These are phyloP conservation scores for Aporophyla nigra DNA, from an alignment of 2,888 invertebrate genomes.

Conservation along the genomic window DNA sequence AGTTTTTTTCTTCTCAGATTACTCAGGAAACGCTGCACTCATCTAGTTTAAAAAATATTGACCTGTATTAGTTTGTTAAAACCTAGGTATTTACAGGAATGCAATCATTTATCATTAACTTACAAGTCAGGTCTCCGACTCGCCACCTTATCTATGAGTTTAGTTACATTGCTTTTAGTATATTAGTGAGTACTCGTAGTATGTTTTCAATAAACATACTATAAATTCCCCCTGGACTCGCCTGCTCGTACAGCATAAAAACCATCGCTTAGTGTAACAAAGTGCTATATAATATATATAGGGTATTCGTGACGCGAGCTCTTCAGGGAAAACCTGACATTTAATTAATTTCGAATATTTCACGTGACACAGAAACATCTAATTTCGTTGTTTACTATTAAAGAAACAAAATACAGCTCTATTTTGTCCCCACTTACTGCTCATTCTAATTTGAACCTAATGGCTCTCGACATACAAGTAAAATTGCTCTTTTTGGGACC, in stretches of 20 bases:
- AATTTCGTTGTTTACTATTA: constrained; percentile 31
- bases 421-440: not conserved
- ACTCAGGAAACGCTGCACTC: too few species aligned
- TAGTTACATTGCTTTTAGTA: not conserved
- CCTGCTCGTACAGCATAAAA: constrained; percentile 45
- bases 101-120: too few species aligned
- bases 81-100: too few species aligned
- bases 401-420: constrained; percentile 21
- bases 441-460: constrained; percentile 26
- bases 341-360: constrained; percentile 56
- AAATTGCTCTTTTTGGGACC: not conserved
- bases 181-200: not conserved
- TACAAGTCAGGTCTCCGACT: not conserved
- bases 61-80: too few species aligned
- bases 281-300: constrained; percentile 24
- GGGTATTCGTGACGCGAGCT: constrained; percentile 26
- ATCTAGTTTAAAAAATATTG: too few species aligned
- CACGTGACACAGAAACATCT: constrained; percentile 33
- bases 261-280: constrained; percentile 15
- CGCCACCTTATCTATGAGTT: not conserved
- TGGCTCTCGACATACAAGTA: not conserved
- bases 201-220: constrained; percentile 3
- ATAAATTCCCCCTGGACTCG: constrained; percentile 32
- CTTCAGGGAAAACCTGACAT: constrained; percentile 33
- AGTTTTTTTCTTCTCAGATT: too few species aligned